Evolutionary conservation across 2,113 vertebrate genomes (phyloP), one percentile per base, ranked within the genome.

Genomic region (Heliornis fulica): DNA sequence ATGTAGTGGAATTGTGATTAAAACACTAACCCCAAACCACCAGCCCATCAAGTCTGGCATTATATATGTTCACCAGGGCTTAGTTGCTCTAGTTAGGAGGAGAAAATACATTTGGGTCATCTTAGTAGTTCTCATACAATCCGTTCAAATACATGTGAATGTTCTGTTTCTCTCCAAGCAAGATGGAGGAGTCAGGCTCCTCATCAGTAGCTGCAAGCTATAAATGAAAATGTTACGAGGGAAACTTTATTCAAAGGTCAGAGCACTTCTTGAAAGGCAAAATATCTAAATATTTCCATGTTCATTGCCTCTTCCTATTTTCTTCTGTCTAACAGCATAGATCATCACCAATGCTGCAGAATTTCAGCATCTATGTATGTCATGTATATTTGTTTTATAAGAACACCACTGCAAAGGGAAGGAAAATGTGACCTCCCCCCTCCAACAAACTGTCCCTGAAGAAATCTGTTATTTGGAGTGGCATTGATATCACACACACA

Each of bases 401-500:
- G 51, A 87, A 14, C 28, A 74, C 2, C 12, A 5, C n/a, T 51
- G 74, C 26, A 48, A 36, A 50, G n/a, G 43, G 45, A 51, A 71
- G 53, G 36, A 31, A 84, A 76, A 43, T 0, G 2, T 45, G 36
- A 72, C 14, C 22, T 56, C 7, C 29, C 4, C 9, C 29, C 4
- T 36, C 50, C 31, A 50, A 31, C 26, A 65, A 70, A n/a, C 40
- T 15, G 31, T 43, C 63, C 66, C 48, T 60, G 45, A 41, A 83
- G 26, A 32, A 72, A 36, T 13, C 41, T 53, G 32, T 34, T 16
- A 13, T 40, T 5, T 3, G 18, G 43, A 78, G 45, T 7, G n/a
- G 26, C 41, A 36, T 11, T 2, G 2, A 2, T 69, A n/a, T 36
- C 74, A 2, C 32, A 7, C 32, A 3, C 20, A 8, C 29, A 0